Evolutionary conservation across 2,113 vertebrate species (phyloP).

Genomic region (Tyrannus savana): DNA sequence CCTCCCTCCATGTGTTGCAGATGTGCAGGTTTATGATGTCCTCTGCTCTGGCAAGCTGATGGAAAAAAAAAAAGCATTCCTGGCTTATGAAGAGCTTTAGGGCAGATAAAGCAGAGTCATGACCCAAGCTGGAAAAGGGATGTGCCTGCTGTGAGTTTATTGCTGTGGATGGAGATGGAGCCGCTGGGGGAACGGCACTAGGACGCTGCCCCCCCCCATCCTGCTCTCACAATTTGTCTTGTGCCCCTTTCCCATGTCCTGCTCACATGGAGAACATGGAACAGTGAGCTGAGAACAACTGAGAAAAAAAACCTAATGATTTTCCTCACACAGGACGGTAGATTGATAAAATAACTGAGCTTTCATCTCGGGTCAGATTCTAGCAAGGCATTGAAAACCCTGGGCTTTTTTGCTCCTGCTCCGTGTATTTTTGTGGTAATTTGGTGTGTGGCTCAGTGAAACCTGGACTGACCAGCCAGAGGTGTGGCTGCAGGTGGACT

Average conservation of each 20-base stretch:
- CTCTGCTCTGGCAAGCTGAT: not conserved
- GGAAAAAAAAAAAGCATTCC: not conserved
- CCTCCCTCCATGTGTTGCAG: not conserved
- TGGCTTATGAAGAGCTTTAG: not conserved
- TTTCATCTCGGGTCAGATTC: not conserved
- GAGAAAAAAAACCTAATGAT: not conserved
- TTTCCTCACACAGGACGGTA: not conserved
- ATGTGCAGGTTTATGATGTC: not conserved
- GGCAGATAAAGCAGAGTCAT: not conserved
- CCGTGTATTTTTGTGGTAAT: not conserved
- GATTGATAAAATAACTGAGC: not conserved
- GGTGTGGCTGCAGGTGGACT: not conserved
- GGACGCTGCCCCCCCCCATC: not conserved
- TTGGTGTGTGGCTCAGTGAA: not conserved
- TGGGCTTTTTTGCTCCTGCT: not conserved
- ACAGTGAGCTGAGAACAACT: not conserved
- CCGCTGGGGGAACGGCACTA: fast-evolving
- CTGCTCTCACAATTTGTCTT: not conserved
- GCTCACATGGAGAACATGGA: not conserved
- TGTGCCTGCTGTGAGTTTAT: not conserved
- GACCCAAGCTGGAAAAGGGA: not conserved
- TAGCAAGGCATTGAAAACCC: not conserved
- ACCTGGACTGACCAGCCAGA: not conserved
- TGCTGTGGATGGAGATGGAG: not conserved
- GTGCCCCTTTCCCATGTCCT: not conserved